A percentile compares a stretch with the other conserved stretches of the same genome.
Evolutionary conservation across 2,888 invertebrate species (phyloP).

Genomic region (Augochlorella aurata): DNA sequence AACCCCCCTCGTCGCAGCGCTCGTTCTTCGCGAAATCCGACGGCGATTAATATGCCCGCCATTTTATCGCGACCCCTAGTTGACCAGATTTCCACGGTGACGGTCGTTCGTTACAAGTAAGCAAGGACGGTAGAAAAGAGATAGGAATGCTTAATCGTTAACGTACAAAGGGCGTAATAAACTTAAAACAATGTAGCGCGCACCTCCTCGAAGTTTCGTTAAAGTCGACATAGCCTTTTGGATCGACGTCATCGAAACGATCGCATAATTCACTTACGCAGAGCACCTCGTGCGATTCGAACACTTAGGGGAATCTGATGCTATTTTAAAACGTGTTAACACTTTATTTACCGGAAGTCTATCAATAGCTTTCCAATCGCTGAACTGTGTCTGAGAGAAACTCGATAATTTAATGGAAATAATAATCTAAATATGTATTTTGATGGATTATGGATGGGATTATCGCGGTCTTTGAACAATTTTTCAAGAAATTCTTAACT

Average conservation of each 20-base stretch:
- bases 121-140: not conserved
- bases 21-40: not conserved
- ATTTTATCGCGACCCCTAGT: not conserved
- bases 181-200: not conserved
- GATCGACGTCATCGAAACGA: constrained; percentile 6
- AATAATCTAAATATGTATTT: no score
- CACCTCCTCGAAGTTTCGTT: not conserved
- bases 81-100: constrained; percentile 26
- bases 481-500: no score
- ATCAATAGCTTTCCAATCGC: no score
- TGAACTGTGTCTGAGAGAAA: no score
- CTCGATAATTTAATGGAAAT: no score
- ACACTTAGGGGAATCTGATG: not conserved
- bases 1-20: constrained; percentile 6
- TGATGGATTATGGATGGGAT: no score
- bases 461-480: no score
- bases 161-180: constrained; percentile 15
- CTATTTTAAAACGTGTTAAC: not conserved
- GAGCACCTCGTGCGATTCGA: constrained; percentile 53
- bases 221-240: not conserved
- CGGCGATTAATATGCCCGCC: not conserved
- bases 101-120: constrained; percentile 12
- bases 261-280: constrained; percentile 51
- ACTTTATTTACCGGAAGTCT: no score
- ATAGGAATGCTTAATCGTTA: constrained; percentile 17